Conservation (phyloP, 2,888 invertebrate genomes). For the Agrotis exclamationis region DNA sequence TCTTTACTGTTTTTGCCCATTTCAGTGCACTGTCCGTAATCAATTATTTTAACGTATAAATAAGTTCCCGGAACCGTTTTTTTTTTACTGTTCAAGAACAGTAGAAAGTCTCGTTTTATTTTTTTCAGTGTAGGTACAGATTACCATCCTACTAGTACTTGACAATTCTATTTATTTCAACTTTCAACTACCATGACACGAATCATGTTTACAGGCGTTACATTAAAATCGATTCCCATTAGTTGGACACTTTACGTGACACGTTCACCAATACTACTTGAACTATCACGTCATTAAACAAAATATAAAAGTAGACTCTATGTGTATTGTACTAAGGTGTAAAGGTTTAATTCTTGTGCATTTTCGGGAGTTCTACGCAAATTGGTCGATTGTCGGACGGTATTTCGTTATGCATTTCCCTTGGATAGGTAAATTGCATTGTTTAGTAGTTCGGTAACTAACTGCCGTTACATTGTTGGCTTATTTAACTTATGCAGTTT, state of each 20-base stretch:
- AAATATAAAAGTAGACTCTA: slow-evolving; percentile 21
- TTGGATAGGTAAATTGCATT: slow-evolving; percentile 68
- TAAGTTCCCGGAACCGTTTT: too few relatives aligned
- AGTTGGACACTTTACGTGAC: slow-evolving; percentile 65
- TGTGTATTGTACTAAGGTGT: background rate
- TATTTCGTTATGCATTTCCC: slow-evolving; percentile 66
- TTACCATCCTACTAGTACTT: background rate
- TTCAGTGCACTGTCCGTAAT: too few relatives aligned
- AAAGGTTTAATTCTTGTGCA: background rate
- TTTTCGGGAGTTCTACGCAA: slow-evolving; percentile 20
- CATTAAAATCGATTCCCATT: slow-evolving; percentile 68
- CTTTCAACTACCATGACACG: slow-evolving; percentile 30
- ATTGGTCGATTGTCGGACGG: slow-evolving; percentile 49
- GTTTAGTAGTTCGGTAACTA: slow-evolving; percentile 67
- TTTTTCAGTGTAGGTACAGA: too few relatives aligned
- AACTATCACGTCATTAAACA: slow-evolving; percentile 30
- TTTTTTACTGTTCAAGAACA: too few relatives aligned
- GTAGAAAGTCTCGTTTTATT: too few relatives aligned
- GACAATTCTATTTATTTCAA: slow-evolving; percentile 20
- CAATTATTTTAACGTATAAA: too few relatives aligned
- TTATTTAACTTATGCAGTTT: slow-evolving; percentile 47
- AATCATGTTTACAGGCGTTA: slow-evolving; percentile 57
- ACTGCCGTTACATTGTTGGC: slow-evolving; percentile 56
- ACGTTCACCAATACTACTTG: slow-evolving; percentile 23
- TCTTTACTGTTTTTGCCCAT: too few relatives aligned